Evolutionary conservation across 2,113 vertebrate genomes (phyloP).

Genomic region (Thryonomys swinderianus): DNA sequence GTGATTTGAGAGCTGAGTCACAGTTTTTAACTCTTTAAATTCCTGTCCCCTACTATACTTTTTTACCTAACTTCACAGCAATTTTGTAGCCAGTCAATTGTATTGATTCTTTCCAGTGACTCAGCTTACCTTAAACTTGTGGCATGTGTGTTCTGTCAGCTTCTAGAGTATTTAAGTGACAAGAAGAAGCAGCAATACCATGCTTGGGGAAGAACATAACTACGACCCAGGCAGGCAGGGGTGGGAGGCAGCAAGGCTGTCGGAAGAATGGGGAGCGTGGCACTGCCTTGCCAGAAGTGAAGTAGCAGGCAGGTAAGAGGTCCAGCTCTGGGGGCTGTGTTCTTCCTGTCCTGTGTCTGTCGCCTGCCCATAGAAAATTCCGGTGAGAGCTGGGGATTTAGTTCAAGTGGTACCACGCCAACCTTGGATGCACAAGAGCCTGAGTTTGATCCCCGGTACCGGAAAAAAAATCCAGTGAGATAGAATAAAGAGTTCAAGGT

Average conservation of each 20-base stretch:
- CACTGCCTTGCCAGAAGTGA: rapidly evolving
- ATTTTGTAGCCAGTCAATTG: not conserved
- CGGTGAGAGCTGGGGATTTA: not conserved
- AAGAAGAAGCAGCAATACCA: not conserved
- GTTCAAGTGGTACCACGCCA: too few relatives aligned
- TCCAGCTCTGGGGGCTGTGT: too few relatives aligned
- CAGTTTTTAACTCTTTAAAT: not conserved
- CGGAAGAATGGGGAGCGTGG: rapidly evolving
- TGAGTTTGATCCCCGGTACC: too few relatives aligned
- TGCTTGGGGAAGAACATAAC: not conserved
- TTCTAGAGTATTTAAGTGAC: not conserved
- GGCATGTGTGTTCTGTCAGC: not conserved
- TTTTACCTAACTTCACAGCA: not conserved
- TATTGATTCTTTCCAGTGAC: not conserved
- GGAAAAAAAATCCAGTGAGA: too few relatives aligned
- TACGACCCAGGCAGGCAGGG: not conserved
- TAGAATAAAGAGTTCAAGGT: not conserved
- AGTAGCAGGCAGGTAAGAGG: not conserved
- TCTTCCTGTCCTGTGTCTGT: not conserved
- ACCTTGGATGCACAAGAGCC: too few relatives aligned
- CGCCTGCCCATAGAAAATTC: not conserved
- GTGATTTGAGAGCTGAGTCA: not conserved
- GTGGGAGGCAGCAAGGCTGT: rapidly evolving
- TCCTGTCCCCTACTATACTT: not conserved
- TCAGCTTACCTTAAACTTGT: not conserved